Conservation (phyloP, 2,113 vertebrate genomes). For the Vanacampus margaritifer region DNA sequence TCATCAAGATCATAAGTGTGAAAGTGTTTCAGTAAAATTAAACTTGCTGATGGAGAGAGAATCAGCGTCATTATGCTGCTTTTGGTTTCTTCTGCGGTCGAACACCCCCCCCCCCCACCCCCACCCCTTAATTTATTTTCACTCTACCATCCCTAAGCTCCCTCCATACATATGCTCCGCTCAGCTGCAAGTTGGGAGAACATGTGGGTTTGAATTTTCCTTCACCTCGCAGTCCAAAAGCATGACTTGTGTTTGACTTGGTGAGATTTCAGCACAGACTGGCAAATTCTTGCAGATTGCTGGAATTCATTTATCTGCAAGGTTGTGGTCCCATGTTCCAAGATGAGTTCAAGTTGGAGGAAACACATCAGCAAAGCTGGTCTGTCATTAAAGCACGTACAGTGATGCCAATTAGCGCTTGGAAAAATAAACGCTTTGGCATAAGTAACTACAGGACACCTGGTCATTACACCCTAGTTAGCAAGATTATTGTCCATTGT, state of each 20-base stretch:
- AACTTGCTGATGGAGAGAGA: constrained; percentile 68
- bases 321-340: constrained; percentile 47
- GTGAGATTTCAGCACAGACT: constrained; percentile 59
- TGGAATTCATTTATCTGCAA: constrained; percentile 64
- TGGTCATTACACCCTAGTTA: background rate
- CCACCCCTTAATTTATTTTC: constrained; percentile 45
- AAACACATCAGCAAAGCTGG: constrained; percentile 26
- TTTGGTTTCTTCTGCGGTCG: constrained; percentile 51
- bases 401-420: constrained; percentile 10
- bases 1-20: background rate
- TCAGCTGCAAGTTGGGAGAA: constrained; percentile 49
- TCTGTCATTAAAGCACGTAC: constrained; percentile 4
- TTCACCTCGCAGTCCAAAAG: constrained; percentile 53
- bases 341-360: constrained; percentile 33
- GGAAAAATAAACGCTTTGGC: background rate
- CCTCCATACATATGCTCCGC: background rate
- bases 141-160: constrained; percentile 46
- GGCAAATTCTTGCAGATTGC: constrained; percentile 60
- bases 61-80: constrained; percentile 53
- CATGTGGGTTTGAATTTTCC: constrained; percentile 65
- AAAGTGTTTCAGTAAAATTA: constrained; percentile 46
- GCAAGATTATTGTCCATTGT: background rate
- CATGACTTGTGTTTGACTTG: constrained; percentile 71
- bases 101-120: constrained; percentile 45
- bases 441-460: background rate